Percentiles rank a stretch among this genome's conserved stretches.
Evolutionary conservation across 2,797 vertebrate species (phyloP).

Genomic region (Peromyscus melanophrys): DNA sequence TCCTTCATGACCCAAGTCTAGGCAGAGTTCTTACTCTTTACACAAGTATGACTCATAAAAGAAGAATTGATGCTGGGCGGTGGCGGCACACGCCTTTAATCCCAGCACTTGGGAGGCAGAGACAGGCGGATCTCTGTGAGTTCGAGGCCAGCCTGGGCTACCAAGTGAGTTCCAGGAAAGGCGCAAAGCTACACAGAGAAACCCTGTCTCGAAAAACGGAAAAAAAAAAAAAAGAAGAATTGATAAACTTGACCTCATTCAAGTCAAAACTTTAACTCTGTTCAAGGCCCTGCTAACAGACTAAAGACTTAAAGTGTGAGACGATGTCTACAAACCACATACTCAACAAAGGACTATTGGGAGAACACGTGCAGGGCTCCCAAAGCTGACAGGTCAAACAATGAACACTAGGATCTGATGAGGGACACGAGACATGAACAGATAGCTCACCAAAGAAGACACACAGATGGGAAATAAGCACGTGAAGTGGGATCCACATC

Average conservation of each 20-base stretch:
- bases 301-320: not conserved
- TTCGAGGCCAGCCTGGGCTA: no score
- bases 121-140: no score
- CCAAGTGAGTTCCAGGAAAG: no score
- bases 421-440: not conserved
- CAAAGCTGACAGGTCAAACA: not conserved
- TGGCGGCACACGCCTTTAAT: no score
- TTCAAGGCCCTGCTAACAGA: not conserved
- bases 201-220: no score
- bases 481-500: not conserved
- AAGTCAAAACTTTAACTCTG: not conserved
- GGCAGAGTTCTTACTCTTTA: not conserved
- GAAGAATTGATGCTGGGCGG: no score
- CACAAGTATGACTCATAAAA: not conserved
- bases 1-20: not conserved
- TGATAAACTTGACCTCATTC: not conserved
- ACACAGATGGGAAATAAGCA: not conserved
- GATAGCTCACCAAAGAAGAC: not conserved
- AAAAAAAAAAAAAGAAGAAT: no score
- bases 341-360: not conserved
- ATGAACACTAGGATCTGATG: not conserved
- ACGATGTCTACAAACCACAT: not conserved
- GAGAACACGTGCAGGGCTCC: not conserved
- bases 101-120: no score
- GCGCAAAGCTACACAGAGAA: no score